phyloP scores from a whole-genome alignment of 2,797 vertebrate species.

The Lepilemur septentrionalis region DNA sequence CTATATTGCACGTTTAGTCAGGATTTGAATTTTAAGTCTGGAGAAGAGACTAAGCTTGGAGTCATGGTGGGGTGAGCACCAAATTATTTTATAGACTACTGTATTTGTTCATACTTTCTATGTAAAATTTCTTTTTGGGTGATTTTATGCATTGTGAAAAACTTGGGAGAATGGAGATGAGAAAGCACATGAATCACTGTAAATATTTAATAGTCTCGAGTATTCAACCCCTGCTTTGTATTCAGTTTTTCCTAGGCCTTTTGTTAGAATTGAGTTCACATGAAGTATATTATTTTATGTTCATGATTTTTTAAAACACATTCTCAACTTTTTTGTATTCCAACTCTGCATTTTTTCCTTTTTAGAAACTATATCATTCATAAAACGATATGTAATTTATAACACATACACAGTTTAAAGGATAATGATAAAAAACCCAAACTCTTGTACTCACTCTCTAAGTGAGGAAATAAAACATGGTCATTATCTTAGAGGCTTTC shows the following conservation, averaged over 20 bases:
- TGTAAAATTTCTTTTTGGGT: background rate
- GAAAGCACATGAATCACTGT: background rate
- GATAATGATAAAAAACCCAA: background rate
- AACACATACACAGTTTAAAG: background rate
- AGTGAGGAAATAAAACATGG: background rate
- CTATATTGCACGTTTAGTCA: background rate
- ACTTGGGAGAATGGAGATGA: background rate
- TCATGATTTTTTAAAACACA: background rate
- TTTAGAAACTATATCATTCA: background rate
- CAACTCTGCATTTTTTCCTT: slow-evolving; percentile 3
- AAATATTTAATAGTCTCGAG: background rate
- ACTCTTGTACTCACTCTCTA: background rate
- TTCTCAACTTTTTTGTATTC: background rate
- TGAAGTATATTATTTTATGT: background rate
- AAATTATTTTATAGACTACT: background rate
- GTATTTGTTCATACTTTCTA: background rate
- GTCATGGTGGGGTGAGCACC: background rate
- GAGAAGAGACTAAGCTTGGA: background rate
- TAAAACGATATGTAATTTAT: background rate
- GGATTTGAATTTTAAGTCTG: background rate
- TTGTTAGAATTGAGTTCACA: background rate
- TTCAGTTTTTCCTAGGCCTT: background rate
- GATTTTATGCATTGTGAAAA: background rate
- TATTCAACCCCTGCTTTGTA: background rate
- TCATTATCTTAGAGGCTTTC: background rate